Percentiles rank a stretch among this genome's conserved stretches.
phyloP scores from a whole-genome alignment of 2,888 invertebrate species.

The Trachelus stipa region DNA sequence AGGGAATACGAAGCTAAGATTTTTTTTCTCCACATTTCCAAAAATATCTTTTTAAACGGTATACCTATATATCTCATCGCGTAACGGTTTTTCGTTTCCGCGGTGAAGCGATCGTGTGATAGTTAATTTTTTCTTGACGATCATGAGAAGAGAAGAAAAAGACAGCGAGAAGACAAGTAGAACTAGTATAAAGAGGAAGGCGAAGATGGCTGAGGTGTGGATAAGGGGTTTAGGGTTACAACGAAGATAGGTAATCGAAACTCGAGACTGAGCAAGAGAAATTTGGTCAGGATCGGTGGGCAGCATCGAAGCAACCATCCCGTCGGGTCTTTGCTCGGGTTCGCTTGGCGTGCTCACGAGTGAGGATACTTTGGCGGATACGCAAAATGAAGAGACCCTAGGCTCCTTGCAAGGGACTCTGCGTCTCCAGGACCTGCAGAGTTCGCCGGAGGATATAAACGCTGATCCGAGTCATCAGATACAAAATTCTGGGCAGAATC shows the following conservation, averaged over 20 bases:
- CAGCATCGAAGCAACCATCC: constrained; percentile 64
- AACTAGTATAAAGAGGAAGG: not conserved
- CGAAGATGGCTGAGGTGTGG: not conserved
- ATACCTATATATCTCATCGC: not conserved
- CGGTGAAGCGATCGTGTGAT: not conserved
- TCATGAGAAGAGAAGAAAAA: not conserved
- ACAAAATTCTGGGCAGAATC: constrained; percentile 53
- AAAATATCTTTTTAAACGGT: not conserved
- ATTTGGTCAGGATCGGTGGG: constrained; percentile 57
- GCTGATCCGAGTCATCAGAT: constrained; percentile 53
- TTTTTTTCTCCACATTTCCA: not conserved
- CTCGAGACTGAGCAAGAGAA: not conserved
- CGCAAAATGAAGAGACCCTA: constrained; percentile 44
- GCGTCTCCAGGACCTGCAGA: constrained; percentile 61
- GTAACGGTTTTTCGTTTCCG: not conserved
- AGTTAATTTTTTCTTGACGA: not conserved
- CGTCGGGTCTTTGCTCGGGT: constrained; percentile 59
- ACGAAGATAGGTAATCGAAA: not conserved
- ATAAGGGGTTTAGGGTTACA: not conserved
- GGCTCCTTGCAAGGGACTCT: constrained; percentile 50
- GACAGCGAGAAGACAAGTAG: not conserved
- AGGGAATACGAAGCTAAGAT: not conserved
- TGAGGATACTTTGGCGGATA: constrained; percentile 54
- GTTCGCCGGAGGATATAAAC: constrained; percentile 55
- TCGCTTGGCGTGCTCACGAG: constrained; percentile 56